Evolutionary conservation across 2,113 vertebrate species (phyloP), one percentile per base, ranked within the genome.

Genomic region (Notarius quadriscutis): DNA sequence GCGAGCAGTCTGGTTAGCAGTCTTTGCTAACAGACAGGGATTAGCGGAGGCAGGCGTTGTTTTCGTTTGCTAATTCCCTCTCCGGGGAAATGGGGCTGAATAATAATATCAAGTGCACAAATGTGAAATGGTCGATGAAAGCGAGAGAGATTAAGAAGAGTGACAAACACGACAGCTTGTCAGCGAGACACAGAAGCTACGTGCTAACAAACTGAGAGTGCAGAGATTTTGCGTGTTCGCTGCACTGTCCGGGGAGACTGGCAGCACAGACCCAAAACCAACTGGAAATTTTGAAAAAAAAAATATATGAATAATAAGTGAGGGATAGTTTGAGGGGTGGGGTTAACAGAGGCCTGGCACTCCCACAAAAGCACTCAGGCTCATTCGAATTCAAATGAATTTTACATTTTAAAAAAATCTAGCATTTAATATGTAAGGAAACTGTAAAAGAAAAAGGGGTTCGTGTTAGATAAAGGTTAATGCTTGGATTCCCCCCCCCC

Each of bases 51-150:
- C 92, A 92, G 92, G 91, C 93, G 93, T 93, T 94, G 94, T 95
- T 95, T 95, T 95, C 94, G 93, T 94, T 94, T 93, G 93, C 93
- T 95, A 95, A 95, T 95, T 94, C 93, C 94, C 92, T 93, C 93
- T 94, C 94, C 80, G 90, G 94, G 94, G 93, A 94, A 94, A 94
- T 95, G 93, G 94, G 91, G 88, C 94, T 95, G 94, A 95, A 94
- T 95, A 94, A 94, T 95, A 95, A 95, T 95, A 95, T 92, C 94
- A 92, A 92, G 93, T 88, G 83, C 90, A 93, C 92, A 89, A 92
- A 94, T 71, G 81, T 91, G 89, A 91, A 92, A 91, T 89, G 91
- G 93, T 93, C 91, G 91, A 30, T 22, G 20, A 85, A 89, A 89
- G 84, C 81, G 92, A 89, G 90, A 91, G 93, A 94, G 93, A 94